Percentiles rank a stretch among this genome's conserved stretches.
Evolutionary conservation across 2,113 vertebrate species (phyloP).

Genomic region (Chaenocephalus aceratus): DNA sequence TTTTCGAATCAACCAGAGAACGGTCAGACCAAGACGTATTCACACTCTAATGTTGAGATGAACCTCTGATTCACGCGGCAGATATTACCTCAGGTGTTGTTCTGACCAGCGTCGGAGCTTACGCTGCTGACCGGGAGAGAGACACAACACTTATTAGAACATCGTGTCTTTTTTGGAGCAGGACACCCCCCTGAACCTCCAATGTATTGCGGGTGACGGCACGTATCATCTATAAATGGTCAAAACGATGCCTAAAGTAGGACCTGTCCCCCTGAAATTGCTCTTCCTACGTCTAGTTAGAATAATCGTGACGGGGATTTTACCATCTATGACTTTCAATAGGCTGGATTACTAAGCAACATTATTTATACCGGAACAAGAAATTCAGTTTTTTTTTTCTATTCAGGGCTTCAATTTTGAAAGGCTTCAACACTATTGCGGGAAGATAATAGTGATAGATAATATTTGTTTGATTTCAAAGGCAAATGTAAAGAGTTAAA

Average conservation of each 20-base stretch:
- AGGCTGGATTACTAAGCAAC: background rate
- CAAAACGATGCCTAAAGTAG: conserved; percentile 6
- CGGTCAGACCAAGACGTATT: conserved; percentile 10
- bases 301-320: background rate
- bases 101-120: conserved; percentile 24
- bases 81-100: conserved; percentile 28
- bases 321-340: background rate
- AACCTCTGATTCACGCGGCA: conserved; percentile 42
- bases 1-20: conserved; percentile 1
- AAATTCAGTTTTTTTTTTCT: too few relatives aligned
- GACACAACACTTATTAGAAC: conserved; percentile 36
- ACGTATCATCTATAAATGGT: conserved; percentile 17
- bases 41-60: conserved; percentile 12
- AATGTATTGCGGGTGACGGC: conserved; percentile 12
- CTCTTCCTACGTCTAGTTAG: background rate
- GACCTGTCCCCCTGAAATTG: background rate
- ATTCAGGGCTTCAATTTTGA: too few relatives aligned
- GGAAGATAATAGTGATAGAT: too few relatives aligned
- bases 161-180: conserved; percentile 23
- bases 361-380: too few relatives aligned
- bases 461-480: too few relatives aligned
- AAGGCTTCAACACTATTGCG: too few relatives aligned
- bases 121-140: conserved; percentile 14
- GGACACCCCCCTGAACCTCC: background rate
- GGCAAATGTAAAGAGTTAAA: background rate